phyloP scores from a whole-genome alignment of 2,113 vertebrate genomes.

The Pyrgilauda ruficollis region DNA sequence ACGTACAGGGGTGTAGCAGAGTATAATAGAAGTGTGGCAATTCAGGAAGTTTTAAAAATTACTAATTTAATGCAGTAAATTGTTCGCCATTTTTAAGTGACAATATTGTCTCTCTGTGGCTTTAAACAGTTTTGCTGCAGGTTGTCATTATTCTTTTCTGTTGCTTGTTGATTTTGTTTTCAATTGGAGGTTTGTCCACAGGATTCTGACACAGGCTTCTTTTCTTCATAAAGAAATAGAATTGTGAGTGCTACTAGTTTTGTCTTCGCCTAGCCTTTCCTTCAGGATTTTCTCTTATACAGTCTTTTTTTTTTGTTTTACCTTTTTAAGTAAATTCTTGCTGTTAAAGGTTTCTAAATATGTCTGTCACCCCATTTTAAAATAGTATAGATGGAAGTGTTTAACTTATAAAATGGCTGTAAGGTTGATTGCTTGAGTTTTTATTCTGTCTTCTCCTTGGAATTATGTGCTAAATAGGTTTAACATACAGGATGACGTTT shows the following conservation, averaged over 20 bases:
- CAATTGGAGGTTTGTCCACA: neutral
- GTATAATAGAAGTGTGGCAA: neutral
- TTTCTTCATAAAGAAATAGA: neutral
- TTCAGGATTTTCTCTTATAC: neutral
- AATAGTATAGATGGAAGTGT: neutral
- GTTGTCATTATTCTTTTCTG: neutral
- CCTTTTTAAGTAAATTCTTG: neutral
- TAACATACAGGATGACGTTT: neutral
- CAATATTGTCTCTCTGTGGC: neutral
- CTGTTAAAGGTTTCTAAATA: neutral
- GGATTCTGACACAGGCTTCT: neutral
- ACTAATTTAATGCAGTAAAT: neutral
- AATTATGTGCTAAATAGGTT: neutral
- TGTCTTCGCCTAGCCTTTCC: neutral
- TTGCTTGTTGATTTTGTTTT: neutral
- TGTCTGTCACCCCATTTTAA: neutral
- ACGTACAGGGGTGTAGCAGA: neutral
- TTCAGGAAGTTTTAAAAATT: neutral
- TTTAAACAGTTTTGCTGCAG: neutral
- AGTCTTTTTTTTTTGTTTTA: neutral
- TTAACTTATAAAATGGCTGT: neutral
- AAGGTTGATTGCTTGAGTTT: neutral
- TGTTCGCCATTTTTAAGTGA: neutral
- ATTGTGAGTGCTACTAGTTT: neutral
- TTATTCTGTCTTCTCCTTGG: neutral